Base-by-base conservation (phyloP, 2,113 vertebrate genomes). In the Corythornis madagascariensis region DNA sequence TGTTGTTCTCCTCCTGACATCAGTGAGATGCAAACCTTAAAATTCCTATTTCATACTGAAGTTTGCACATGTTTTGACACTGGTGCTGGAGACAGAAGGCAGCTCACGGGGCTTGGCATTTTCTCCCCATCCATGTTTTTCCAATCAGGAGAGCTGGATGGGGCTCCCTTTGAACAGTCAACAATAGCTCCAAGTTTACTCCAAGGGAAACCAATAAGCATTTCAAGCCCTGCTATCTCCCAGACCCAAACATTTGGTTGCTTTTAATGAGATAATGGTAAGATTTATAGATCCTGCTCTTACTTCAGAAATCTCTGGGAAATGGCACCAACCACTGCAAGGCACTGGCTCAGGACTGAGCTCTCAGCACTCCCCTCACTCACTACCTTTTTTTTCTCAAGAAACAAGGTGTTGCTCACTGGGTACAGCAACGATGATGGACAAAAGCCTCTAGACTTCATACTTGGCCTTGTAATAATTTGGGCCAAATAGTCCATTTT, bases 141-240 rank as follows among this genome's bases (percentile, higher is more conserved):
- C 89, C 87, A 87, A 89, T 85, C 93, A 94, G 84, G 56, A 86
- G 55, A 81, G 87, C 81, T 87, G 78, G 92, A 93, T 77, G 82
- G 59, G 77, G 66, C 71, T 71, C 78, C 60, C 89, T 93, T 87
- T 77, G 87, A 93, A 93, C 28, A 88, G 29, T 13, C 77, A 81
- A 64, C 92, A 86, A 86, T 3, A 91, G 78, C 74, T 92, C 82
- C 50, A 61, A 76, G 77, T 83, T 82, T 66, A 82, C 71, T 91
- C 92, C 79, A 60, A 91, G 42, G 40, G 86, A 80, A 85, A 38
- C 81, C 85, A 66, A 52, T 4, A 22, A 66, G 71, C 52, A 42
- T 73, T 87, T 92, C 59, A 87, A 85, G 74, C 57, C 50, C 83
- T 64, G 52, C 77, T 92, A 63, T 74, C 92, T 92, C 60, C 84